phyloP scores from a whole-genome alignment of 1,140 invertebrate species.

The Temnothorax longispinosus region DNA sequence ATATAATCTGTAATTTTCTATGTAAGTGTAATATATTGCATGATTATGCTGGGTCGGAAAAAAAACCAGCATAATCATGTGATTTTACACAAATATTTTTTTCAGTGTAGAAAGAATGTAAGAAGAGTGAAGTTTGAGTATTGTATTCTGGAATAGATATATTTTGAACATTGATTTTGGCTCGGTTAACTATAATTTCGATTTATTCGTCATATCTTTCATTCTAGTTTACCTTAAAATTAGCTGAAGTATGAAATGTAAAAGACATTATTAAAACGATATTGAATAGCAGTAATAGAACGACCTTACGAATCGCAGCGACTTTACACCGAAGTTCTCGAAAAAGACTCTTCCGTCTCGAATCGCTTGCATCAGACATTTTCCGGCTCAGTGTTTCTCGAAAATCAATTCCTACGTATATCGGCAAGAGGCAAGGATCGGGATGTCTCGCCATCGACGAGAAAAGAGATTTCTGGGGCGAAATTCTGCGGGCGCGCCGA shows the following conservation, averaged over 20 bases:
- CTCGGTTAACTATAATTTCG: not conserved
- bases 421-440: not conserved
- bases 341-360: constrained; percentile 16
- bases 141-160: not conserved
- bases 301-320: not conserved
- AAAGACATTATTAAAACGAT: not conserved
- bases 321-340: not conserved
- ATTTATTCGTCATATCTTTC: not conserved
- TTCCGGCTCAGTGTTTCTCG: not conserved
- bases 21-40: too few species aligned
- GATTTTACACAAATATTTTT: too few species aligned
- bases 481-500: constrained; percentile 32
- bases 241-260: not conserved
- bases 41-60: too few species aligned
- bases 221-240: not conserved
- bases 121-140: not conserved
- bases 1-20: too few species aligned
- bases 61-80: too few species aligned
- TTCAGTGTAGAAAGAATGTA: not conserved
- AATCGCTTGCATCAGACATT: constrained; percentile 3
- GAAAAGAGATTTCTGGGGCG: constrained; percentile 16
- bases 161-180: not conserved
- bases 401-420: constrained; percentile 26
- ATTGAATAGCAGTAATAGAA: not conserved
- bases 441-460: not conserved